Percentiles rank a stretch among this genome's conserved stretches.
Conservation (phyloP, 2,888 invertebrate species). For the Morpho helenor region DNA sequence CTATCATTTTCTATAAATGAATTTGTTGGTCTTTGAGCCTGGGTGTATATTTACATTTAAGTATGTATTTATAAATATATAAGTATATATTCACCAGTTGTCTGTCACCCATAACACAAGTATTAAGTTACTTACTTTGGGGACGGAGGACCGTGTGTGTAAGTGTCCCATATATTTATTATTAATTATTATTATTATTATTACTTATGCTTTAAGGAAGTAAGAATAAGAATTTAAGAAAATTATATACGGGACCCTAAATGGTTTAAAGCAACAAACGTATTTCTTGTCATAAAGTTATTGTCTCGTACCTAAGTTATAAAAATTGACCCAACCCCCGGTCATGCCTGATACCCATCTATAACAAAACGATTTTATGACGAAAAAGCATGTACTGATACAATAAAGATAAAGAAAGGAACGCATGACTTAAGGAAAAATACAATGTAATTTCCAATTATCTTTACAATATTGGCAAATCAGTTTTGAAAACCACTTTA, state of each 20-base stretch:
- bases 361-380: constrained; percentile 37
- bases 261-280: not conserved
- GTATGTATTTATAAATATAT: no score
- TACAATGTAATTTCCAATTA: constrained; percentile 4
- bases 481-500: not conserved
- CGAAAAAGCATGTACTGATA: constrained; percentile 27
- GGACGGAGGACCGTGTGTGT: no score
- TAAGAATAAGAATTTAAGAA: no score
- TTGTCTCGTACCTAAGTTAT: constrained; percentile 39
- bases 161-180: no score
- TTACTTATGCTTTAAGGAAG: no score
- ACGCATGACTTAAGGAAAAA: constrained; percentile 11
- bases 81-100: no score
- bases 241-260: constrained; percentile 6
- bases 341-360: constrained; percentile 30
- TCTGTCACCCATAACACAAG: no score
- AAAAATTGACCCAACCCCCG: constrained; percentile 36
- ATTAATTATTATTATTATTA: no score
- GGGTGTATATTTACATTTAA: no score
- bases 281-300: constrained; percentile 35
- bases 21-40: no score
- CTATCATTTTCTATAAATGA: no score
- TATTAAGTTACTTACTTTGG: no score
- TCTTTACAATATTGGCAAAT: not conserved
- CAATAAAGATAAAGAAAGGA: constrained; percentile 23